Percentiles rank a stretch among this genome's conserved stretches.
phyloP scores from a whole-genome alignment of 2,113 vertebrate genomes.

The Dinomys branickii region DNA sequence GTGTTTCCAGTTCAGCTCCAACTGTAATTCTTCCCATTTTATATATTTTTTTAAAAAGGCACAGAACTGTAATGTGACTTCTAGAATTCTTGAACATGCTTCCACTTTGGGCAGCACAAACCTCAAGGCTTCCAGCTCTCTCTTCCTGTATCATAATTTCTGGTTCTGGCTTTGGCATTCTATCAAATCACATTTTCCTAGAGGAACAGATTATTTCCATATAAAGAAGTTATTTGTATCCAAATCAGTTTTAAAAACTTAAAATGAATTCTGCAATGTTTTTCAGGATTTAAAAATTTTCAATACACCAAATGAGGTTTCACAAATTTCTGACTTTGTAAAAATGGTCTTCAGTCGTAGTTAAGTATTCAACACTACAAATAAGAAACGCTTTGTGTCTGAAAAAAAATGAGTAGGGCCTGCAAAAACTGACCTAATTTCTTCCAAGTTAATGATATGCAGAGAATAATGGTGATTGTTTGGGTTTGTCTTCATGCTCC shows the following conservation, averaged over 20 bases:
- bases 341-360: background rate
- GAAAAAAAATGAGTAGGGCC: background rate
- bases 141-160: background rate
- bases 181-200: background rate
- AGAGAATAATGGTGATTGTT: background rate
- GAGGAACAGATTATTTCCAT: background rate
- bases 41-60: background rate
- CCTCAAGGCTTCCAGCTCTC: background rate
- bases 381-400: background rate
- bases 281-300: background rate
- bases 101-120: background rate
- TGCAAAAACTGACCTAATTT: background rate
- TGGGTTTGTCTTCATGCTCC: background rate
- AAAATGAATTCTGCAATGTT: background rate
- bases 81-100: background rate
- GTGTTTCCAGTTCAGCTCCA: conserved; percentile 23
- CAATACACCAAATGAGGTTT: background rate
- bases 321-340: background rate
- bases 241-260: conserved; percentile 39
- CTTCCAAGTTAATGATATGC: background rate
- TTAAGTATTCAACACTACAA: background rate
- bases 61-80: background rate
- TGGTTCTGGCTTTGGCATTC: background rate
- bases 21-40: background rate
- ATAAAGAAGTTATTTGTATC: conserved; percentile 4